These are phyloP conservation scores for Melierax canorus DNA, from an alignment of 2,113 vertebrate genomes.

Conservation along the genomic window DNA sequence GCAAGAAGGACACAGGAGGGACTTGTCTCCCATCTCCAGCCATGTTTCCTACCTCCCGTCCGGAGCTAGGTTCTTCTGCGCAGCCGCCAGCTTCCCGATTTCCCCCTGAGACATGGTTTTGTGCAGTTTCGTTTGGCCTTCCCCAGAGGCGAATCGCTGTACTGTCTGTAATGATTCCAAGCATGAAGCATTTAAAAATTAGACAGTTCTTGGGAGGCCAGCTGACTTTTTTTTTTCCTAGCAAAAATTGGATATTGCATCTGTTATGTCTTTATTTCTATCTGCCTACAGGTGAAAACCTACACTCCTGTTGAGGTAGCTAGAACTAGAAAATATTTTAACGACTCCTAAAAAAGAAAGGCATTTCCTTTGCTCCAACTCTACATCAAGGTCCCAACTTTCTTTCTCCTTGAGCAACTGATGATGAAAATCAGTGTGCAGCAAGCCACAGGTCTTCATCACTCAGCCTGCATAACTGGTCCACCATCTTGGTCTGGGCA, in stretches of 20 bases:
- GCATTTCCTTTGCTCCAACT: background rate
- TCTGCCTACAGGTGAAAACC: background rate
- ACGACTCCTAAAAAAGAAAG: background rate
- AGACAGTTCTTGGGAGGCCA: background rate
- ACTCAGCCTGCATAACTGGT: background rate
- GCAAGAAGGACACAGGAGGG: background rate
- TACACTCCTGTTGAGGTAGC: background rate
- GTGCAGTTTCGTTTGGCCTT: slow-evolving; percentile 81
- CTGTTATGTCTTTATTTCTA: background rate
- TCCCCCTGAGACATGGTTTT: slow-evolving; percentile 93
- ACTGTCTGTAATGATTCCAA: slow-evolving; percentile 70
- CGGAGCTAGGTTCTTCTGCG: slow-evolving; percentile 77
- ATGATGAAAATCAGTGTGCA: background rate
- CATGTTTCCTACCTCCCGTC: slow-evolving; percentile 83
- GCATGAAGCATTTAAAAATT: background rate
- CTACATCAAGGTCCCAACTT: background rate
- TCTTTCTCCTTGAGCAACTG: background rate
- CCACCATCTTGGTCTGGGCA: background rate
- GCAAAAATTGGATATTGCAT: background rate
- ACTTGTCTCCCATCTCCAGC: background rate
- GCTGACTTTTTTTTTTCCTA: background rate
- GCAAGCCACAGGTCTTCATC: background rate
- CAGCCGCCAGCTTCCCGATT: slow-evolving; percentile 75
- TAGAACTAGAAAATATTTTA: background rate
- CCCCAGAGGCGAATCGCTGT: slow-evolving; percentile 72